Conservation (phyloP, 2,797 vertebrate species). For the Aulostomus chinensis region DNA sequence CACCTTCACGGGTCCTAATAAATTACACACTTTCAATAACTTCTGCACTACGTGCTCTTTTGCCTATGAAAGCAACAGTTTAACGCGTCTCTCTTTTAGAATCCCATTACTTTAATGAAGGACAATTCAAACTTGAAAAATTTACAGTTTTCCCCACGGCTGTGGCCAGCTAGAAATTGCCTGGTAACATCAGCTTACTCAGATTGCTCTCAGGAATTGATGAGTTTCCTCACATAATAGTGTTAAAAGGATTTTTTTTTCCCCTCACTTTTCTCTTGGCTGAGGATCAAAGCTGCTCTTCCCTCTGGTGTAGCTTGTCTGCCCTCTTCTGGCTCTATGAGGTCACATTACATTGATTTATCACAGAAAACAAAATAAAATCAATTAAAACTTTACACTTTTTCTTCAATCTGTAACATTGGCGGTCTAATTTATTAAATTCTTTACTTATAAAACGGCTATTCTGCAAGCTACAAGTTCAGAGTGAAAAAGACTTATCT, state of each 20-base stretch:
- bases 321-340: conserved; percentile 75
- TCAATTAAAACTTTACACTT: too few species aligned
- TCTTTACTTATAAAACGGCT: too few species aligned
- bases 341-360: conserved; percentile 19
- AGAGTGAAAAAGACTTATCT: too few species aligned
- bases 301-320: conserved; percentile 62
- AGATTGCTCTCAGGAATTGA: conserved; percentile 63
- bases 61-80: conserved; percentile 69
- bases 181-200: conserved; percentile 60
- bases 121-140: conserved; percentile 62
- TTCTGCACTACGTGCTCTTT: conserved; percentile 62
- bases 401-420: too few species aligned
- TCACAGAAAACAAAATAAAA: background rate
- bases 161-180: conserved; percentile 52
- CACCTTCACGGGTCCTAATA: conserved; percentile 58
- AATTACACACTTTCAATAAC: conserved; percentile 72
- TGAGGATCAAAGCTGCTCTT: conserved; percentile 35
- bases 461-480: too few species aligned
- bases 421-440: too few species aligned
- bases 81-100: conserved; percentile 67
- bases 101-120: conserved; percentile 75
- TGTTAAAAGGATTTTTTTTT: conserved; percentile 65
- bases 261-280: conserved; percentile 39
- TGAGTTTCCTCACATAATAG: conserved; percentile 63
- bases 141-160: conserved; percentile 63